A percentile compares a stretch with the other conserved stretches of the same genome.
These are phyloP conservation scores for Semotilus atromaculatus DNA, from an alignment of 2,797 vertebrate genomes.

Conservation along the genomic window DNA sequence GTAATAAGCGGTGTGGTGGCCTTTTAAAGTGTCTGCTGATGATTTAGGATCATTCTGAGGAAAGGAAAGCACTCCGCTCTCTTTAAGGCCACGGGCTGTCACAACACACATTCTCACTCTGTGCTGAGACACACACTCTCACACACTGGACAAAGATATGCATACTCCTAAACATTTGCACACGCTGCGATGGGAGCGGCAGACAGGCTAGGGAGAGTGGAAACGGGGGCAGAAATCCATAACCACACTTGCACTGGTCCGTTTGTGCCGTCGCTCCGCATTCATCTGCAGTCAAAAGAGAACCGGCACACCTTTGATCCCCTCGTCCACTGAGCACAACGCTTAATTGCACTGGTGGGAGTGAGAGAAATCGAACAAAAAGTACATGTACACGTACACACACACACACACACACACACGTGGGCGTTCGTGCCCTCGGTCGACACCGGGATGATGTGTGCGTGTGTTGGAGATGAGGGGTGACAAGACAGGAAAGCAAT, in stretches of 20 bases:
- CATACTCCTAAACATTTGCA: slow-evolving; percentile 6
- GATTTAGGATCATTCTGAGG: slow-evolving; percentile 72
- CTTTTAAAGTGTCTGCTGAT: slow-evolving; percentile 77
- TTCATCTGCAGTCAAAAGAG: slow-evolving; percentile 69
- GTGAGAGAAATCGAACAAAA: slow-evolving; percentile 58
- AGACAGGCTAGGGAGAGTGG: slow-evolving; percentile 21
- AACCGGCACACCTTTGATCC: slow-evolving; percentile 75
- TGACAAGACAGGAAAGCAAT: slow-evolving; percentile 77
- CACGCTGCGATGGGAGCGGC: neutral
- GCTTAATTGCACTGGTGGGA: slow-evolving; percentile 71
- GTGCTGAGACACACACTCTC: slow-evolving; percentile 38
- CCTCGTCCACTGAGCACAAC: slow-evolving; percentile 58
- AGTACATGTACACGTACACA: slow-evolving; percentile 7
- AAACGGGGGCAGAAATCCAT: slow-evolving; percentile 67
- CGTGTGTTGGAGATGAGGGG: slow-evolving; percentile 61
- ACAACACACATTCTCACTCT: slow-evolving; percentile 57
- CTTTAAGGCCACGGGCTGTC: slow-evolving; percentile 62
- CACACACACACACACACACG: slow-evolving; percentile 7
- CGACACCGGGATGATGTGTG: slow-evolving; percentile 46
- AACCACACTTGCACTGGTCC: slow-evolving; percentile 62
- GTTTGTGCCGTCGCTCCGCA: slow-evolving; percentile 64
- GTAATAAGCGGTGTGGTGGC: slow-evolving; percentile 70
- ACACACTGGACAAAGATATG: slow-evolving; percentile 32
- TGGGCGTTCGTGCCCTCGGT: slow-evolving; percentile 19
- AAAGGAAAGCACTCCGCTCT: slow-evolving; percentile 59